A percentile compares a stretch with the other conserved stretches of the same genome.
Conservation (phyloP, 2,797 vertebrate genomes). For the Crenuchus spilurus region DNA sequence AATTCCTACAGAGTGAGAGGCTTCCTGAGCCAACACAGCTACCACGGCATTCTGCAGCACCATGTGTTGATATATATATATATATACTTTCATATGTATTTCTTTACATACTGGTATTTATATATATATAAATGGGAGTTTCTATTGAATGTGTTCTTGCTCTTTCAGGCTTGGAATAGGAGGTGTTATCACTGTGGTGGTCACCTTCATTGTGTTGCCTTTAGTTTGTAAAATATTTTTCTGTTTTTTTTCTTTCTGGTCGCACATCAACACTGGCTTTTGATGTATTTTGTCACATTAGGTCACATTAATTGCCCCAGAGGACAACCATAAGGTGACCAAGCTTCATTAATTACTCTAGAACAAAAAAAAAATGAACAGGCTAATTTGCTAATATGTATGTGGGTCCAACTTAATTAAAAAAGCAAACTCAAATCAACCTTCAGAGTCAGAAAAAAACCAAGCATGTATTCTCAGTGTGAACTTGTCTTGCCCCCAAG, state of each 20-base stretch:
- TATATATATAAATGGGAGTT: too few species aligned
- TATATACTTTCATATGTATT: too few species aligned
- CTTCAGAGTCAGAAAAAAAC: slow-evolving; percentile 66
- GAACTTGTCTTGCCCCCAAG: slow-evolving; percentile 74
- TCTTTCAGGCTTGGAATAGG: too few species aligned
- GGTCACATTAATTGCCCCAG: slow-evolving; percentile 72
- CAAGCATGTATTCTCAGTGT: slow-evolving; percentile 74
- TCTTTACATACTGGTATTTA: too few species aligned
- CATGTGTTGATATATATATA: too few species aligned
- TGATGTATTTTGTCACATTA: slow-evolving; percentile 73
- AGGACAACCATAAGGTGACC: slow-evolving; percentile 71
- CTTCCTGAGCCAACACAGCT: too few species aligned
- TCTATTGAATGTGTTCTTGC: neutral
- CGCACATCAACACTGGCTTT: slow-evolving; percentile 12
- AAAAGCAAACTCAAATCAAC: slow-evolving; percentile 71
- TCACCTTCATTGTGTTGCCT: neutral
- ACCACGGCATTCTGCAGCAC: too few species aligned
- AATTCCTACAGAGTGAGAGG: too few species aligned
- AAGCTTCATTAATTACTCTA: slow-evolving; percentile 73
- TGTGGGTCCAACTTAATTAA: slow-evolving; percentile 69
- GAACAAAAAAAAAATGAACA: slow-evolving; percentile 41
- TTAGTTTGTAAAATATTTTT: slow-evolving; percentile 26
- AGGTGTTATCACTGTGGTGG: neutral
- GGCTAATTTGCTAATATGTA: slow-evolving; percentile 57
- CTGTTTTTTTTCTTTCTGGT: neutral